Percentiles rank a stretch among this genome's conserved stretches.
Evolutionary conservation across 2,888 invertebrate species (phyloP).

Genomic region (Altica lythri): DNA sequence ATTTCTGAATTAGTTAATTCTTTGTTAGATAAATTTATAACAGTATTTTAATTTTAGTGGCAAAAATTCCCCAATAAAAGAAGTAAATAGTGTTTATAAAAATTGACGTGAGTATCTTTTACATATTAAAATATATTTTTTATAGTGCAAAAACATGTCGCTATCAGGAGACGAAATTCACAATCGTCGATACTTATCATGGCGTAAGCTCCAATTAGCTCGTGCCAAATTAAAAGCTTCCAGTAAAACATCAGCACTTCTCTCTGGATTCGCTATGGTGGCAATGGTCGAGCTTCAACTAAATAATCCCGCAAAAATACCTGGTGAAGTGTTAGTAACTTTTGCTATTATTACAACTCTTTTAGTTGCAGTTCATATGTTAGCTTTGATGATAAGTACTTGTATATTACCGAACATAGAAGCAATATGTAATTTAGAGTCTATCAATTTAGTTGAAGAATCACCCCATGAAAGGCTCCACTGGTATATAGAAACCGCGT

Average conservation of each 20-base stretch:
- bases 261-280: slow-evolving; percentile 98
- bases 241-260: slow-evolving; percentile 94
- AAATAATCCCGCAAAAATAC: slow-evolving; percentile 73
- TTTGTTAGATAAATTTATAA: no score
- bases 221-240: slow-evolving; percentile 97
- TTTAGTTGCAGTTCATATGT: slow-evolving; percentile 95
- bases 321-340: slow-evolving; percentile 81
- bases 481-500: slow-evolving; percentile 96
- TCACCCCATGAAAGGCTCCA: slow-evolving; percentile 87
- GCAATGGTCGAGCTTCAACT: slow-evolving; percentile 98
- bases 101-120: no score
- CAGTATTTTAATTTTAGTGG: no score
- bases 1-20: no score
- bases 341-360: slow-evolving; percentile 95
- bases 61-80: no score
- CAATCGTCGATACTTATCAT: slow-evolving; percentile 83
- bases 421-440: slow-evolving; percentile 90
- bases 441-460: slow-evolving; percentile 83
- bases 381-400: slow-evolving; percentile 98
- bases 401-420: slow-evolving; percentile 99
- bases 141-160: slow-evolving; percentile 66
- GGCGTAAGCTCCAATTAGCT: slow-evolving; percentile 91
- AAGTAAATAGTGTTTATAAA: no score
- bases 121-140: no score
- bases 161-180: slow-evolving; percentile 74